Base-by-base conservation (phyloP, 2,797 vertebrate genomes). In the Eulemur mongoz region DNA sequence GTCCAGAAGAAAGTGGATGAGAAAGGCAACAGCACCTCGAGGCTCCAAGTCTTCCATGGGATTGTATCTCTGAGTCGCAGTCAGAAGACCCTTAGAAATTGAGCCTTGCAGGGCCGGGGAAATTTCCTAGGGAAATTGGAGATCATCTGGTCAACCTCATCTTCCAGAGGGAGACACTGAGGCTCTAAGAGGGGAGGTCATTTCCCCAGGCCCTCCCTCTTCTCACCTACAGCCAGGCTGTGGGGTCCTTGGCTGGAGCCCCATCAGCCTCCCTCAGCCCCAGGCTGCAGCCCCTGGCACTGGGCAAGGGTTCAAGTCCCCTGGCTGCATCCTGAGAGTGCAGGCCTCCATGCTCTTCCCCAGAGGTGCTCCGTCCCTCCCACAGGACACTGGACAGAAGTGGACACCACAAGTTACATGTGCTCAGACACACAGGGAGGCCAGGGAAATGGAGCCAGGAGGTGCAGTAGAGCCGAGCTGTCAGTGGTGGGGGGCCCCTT, bases 361-460 rank as follows among this genome's bases (percentile, higher is more conserved):
- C 0, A 20, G 73, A 57, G 20, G 30, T 10, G 38, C 59, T 14
- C 25, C 23, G 35, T 80, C 23, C 45, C 54, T 45, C 20, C 15
- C 32, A 17, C 15, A 0, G 69, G 20, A 2, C 2, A 1, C 43
- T 38, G 20, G 14, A 7, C 0, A 6, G 32, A n/a, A 4, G 30
- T 67, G 48, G 78, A 43, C 35, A 4, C 54, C 27, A 0, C 12
- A n/a, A 4, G 52, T 40, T 43, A 9, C 48, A 5, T 67, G 30
- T 7, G 3, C 20, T 4, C 14, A 5, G 72, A 38, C 4, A 30
- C 43, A 1, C 7, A 25, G 75, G 70, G 40, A 65, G 70, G 48
- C 30, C 7, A 0, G 43, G 52, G n/a, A n/a, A 5, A 0, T 0
- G 2, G 81, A 38, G 69, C 59, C 4, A 38, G 73, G 70, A 25